Conservation (phyloP, 2,888 invertebrate species). For the Acronicta leporina region DNA sequence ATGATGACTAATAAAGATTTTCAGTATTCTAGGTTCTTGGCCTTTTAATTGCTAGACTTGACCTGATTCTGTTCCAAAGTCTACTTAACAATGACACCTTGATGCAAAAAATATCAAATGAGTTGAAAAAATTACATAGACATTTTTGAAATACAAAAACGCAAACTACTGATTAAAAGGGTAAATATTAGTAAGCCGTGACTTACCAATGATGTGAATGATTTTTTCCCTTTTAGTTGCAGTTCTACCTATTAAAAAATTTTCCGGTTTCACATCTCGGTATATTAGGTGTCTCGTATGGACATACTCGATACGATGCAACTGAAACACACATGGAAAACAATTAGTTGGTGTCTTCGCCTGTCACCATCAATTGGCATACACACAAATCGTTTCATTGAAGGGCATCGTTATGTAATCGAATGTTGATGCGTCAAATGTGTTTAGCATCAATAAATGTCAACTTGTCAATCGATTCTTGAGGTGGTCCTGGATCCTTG, state of each 20-base stretch:
- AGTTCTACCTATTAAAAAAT: constrained; percentile 99
- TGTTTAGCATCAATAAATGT: constrained; percentile 28
- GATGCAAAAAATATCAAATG: too few species aligned
- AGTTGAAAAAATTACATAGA: background rate
- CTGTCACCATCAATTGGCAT: constrained; percentile 44
- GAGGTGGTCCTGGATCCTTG: background rate
- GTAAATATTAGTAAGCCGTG: constrained; percentile 11
- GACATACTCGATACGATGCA: constrained; percentile 99
- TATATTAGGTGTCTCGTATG: constrained; percentile 99
- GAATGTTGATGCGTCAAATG: constrained; percentile 34
- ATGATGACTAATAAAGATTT: constrained; percentile 35
- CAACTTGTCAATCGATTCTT: constrained; percentile 23
- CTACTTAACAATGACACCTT: constrained; percentile 1
- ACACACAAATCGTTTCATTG: constrained; percentile 29
- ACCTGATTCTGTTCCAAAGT: constrained; percentile 11
- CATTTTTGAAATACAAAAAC: background rate
- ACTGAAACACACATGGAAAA: constrained; percentile 89
- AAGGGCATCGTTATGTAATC: constrained; percentile 44
- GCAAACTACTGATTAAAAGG: constrained; percentile 5
- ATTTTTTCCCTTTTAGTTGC: constrained; percentile 99
- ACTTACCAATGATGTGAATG: constrained; percentile 98
- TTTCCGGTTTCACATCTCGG: constrained; percentile 99
- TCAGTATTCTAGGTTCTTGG: constrained; percentile 2
- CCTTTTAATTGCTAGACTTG: constrained; percentile 15
- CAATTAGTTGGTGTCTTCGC: constrained; percentile 34